Percentiles rank a stretch among this genome's conserved stretches.
These are phyloP conservation scores for Pseudolaguvia tuberculata DNA, from an alignment of 2,113 vertebrate species.

Conservation along the genomic window DNA sequence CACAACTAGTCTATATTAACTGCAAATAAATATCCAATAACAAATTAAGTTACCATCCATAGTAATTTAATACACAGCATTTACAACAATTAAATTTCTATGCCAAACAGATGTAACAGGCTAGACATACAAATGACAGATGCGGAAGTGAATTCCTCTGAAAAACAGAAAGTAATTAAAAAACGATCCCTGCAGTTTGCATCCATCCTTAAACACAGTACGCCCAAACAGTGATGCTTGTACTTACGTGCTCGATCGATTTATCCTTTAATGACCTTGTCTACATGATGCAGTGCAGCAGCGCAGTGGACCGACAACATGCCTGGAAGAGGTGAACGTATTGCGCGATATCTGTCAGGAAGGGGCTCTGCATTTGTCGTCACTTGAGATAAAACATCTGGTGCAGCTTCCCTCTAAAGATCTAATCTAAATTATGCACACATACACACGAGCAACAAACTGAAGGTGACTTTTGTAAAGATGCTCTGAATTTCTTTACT, in stretches of 20 bases:
- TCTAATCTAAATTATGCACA: neutral
- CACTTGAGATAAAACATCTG: slow-evolving; percentile 41
- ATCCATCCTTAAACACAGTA: slow-evolving; percentile 29
- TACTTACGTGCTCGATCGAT: slow-evolving; percentile 43
- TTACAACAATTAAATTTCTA: slow-evolving; percentile 14
- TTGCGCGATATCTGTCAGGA: slow-evolving; percentile 29
- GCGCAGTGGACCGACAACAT: slow-evolving; percentile 8
- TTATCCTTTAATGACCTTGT: slow-evolving; percentile 52
- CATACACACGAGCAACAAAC: neutral
- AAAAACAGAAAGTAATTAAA: slow-evolving; percentile 4
- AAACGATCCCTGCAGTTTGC: slow-evolving; percentile 20
- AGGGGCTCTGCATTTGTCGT: neutral
- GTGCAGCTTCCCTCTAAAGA: neutral
- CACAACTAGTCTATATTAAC: slow-evolving; percentile 15
- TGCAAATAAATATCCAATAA: slow-evolving; percentile 33
- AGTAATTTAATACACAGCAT: slow-evolving; percentile 7
- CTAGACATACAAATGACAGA: slow-evolving; percentile 23
- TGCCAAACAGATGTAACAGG: slow-evolving; percentile 26
- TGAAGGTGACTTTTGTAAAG: slow-evolving; percentile 33
- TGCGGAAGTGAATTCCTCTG: neutral
- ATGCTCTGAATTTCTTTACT: neutral
- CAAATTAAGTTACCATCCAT: slow-evolving; percentile 15
- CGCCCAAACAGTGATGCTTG: slow-evolving; percentile 3
- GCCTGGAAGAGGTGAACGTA: slow-evolving; percentile 12
- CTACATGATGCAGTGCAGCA: slow-evolving; percentile 51